phyloP scores from a whole-genome alignment of 1,140 invertebrate species.

The Bacillus rossius region DNA sequence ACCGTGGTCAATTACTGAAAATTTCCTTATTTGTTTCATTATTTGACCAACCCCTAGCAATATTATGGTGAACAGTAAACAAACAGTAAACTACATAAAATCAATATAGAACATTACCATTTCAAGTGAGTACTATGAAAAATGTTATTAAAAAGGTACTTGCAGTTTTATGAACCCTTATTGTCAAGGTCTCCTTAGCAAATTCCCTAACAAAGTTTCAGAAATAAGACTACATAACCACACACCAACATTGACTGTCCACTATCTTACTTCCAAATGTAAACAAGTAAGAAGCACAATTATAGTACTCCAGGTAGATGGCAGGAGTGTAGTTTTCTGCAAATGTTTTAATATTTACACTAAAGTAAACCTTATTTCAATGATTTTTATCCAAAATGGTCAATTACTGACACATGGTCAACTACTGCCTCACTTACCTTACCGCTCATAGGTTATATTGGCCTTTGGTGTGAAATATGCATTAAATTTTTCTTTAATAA shows the following conservation, averaged over 20 bases:
- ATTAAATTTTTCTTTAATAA: not conserved
- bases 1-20: not conserved
- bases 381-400: not conserved
- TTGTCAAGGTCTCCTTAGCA: not conserved
- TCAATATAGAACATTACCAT: not conserved
- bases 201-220: not conserved
- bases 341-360: too few species aligned
- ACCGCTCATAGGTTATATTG: too few species aligned
- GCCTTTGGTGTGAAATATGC: too few species aligned
- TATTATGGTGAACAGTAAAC: not conserved
- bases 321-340: not conserved
- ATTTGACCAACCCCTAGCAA: not conserved
- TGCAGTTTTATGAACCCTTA: not conserved
- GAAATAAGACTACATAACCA: not conserved
- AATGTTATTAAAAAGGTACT: not conserved
- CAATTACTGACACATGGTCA: conserved; percentile 7
- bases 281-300: too few species aligned
- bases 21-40: conserved; percentile 3
- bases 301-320: not conserved
- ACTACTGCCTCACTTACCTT: not conserved
- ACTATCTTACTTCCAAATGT: not conserved
- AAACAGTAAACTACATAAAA: not conserved
- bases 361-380: conserved; percentile 3
- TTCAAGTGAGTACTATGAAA: not conserved
- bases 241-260: not conserved